These are phyloP conservation scores for Nycticryphes semicollaris DNA, from an alignment of 2,113 vertebrate species.

Conservation along the genomic window DNA sequence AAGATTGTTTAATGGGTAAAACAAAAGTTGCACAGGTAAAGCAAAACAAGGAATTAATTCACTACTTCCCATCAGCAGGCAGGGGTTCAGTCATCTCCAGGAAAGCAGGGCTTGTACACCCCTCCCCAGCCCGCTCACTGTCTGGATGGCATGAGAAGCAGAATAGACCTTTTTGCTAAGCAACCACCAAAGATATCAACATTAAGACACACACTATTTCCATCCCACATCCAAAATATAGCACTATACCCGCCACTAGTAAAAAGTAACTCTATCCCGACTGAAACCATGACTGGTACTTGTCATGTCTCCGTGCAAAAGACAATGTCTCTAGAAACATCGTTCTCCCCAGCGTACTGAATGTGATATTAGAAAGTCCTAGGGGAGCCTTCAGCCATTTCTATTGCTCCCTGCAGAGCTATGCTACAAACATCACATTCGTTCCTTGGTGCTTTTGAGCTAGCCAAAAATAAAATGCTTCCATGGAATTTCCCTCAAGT, in stretches of 20 bases:
- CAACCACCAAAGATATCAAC: not conserved
- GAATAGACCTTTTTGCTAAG: not conserved
- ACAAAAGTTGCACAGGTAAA: not conserved
- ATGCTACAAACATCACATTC: not conserved
- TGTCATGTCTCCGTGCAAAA: accelerated
- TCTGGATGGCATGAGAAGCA: not conserved
- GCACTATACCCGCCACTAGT: not conserved
- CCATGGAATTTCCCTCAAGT: not conserved
- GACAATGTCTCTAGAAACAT: not conserved
- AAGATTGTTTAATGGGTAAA: not conserved
- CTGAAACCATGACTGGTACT: not conserved
- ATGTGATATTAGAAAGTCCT: not conserved
- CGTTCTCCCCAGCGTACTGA: not conserved
- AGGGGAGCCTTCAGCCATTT: not conserved
- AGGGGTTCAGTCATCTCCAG: not conserved
- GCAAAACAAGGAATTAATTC: not conserved
- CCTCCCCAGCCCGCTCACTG: not conserved
- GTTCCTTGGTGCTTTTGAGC: not conserved
- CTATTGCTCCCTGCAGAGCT: not conserved
- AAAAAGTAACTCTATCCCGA: not conserved
- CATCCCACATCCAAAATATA: not conserved
- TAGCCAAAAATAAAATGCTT: not conserved
- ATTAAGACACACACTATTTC: not conserved
- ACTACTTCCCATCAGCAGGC: not conserved
- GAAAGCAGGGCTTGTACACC: not conserved